Conservation (phyloP, 2,888 invertebrate species). For the Orchesella flavescens region DNA sequence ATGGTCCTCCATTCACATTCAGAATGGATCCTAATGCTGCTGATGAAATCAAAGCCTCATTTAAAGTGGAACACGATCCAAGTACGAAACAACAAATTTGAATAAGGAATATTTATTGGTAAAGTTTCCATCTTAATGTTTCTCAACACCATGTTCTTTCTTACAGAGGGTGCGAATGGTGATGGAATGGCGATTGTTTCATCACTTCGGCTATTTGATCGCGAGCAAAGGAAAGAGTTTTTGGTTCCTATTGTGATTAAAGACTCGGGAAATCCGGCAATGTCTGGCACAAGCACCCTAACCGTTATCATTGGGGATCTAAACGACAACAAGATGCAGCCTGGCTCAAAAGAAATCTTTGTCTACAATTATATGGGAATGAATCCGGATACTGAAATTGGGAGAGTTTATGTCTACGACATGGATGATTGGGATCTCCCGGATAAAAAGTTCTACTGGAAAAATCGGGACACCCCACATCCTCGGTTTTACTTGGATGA, state of each 20-base stretch:
- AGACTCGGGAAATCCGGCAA: conserved; percentile 96
- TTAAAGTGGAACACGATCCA: conserved; percentile 97
- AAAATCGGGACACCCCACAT: conserved; percentile 88
- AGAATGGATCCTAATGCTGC: conserved; percentile 93
- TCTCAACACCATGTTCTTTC: conserved; percentile 30
- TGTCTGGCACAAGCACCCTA: conserved; percentile 96
- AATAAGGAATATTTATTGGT: background rate
- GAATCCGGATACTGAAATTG: conserved; percentile 92
- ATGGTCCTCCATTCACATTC: conserved; percentile 97
- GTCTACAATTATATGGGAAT: conserved; percentile 96
- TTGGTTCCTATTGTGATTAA: conserved; percentile 97
- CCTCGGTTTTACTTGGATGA: conserved; percentile 90
- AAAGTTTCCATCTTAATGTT: conserved; percentile 19
- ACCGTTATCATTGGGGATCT: conserved; percentile 98
- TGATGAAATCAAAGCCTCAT: conserved; percentile 93
- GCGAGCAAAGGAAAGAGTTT: conserved; percentile 96
- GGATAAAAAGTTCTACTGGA: conserved; percentile 98
- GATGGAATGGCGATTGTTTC: conserved; percentile 93
- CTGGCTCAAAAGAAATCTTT: conserved; percentile 95
- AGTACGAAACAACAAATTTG: conserved; percentile 76
- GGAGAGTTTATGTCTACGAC: conserved; percentile 97
- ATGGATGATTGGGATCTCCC: conserved; percentile 98
- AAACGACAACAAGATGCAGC: conserved; percentile 95
- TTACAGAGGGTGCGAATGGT: conserved; percentile 92
- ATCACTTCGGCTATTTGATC: conserved; percentile 92